These are phyloP conservation scores for Limosa lapponica DNA, from an alignment of 2,797 vertebrate species.

Conservation along the genomic window DNA sequence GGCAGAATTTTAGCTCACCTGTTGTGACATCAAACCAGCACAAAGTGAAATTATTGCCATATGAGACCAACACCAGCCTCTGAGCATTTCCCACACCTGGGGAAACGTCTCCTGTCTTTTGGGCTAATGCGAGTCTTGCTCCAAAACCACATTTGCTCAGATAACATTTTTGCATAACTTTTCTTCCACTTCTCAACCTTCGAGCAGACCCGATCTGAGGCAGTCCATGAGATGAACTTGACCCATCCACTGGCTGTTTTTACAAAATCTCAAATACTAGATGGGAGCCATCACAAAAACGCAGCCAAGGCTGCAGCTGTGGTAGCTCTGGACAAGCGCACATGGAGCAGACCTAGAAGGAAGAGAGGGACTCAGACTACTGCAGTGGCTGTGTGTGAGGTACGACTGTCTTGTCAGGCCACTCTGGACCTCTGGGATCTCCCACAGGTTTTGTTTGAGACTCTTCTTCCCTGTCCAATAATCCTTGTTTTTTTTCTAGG, in stretches of 20 bases:
- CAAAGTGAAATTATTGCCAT: not conserved
- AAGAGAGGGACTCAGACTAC: not conserved
- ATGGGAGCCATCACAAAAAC: not conserved
- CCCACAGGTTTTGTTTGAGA: not conserved
- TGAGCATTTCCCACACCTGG: not conserved
- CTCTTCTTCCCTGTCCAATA: not conserved
- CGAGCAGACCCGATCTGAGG: not conserved
- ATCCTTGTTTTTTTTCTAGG: not conserved
- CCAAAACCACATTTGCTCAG: not conserved
- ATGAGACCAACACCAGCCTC: not conserved
- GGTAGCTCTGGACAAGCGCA: not conserved
- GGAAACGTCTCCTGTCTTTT: not conserved
- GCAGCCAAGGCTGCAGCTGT: not conserved
- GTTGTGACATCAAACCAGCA: not conserved
- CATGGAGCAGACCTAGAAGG: not conserved
- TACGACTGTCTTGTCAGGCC: not conserved
- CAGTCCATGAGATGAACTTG: not conserved
- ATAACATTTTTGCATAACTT: not conserved
- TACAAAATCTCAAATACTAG: not conserved
- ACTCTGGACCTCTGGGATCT: not conserved
- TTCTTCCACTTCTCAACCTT: not conserved
- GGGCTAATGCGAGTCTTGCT: not conserved
- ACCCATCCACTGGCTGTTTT: not conserved
- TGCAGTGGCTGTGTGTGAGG: not conserved
- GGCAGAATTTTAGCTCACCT: not conserved